These are phyloP conservation scores for Pachypanchax playfairii DNA, from an alignment of 2,113 vertebrate genomes.

Conservation along the genomic window DNA sequence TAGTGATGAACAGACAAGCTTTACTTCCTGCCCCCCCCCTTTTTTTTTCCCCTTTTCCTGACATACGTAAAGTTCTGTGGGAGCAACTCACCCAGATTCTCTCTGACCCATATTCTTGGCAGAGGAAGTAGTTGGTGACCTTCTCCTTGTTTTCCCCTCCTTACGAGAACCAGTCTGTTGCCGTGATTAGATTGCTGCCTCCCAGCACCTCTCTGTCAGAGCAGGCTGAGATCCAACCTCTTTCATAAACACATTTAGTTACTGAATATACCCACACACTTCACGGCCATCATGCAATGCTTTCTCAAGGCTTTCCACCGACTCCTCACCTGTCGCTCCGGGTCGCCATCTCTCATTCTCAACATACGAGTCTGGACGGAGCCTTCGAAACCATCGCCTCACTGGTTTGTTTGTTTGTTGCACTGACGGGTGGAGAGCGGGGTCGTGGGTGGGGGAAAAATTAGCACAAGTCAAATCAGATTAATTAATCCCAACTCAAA, in stretches of 20 bases:
- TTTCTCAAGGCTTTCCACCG: conserved; percentile 36
- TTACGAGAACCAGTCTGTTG: conserved; percentile 63
- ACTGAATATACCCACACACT: conserved; percentile 32
- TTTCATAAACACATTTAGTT: conserved; percentile 41
- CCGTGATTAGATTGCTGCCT: conserved; percentile 66
- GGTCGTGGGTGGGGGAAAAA: conserved; percentile 64
- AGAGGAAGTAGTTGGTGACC: conserved; percentile 66
- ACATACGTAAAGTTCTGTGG: conserved; percentile 37
- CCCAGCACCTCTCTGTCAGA: conserved; percentile 66
- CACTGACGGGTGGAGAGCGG: conserved; percentile 43
- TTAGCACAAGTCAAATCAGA: conserved; percentile 82
- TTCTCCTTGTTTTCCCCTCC: conserved; percentile 64
- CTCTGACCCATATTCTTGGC: conserved; percentile 70
- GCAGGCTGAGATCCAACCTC: conserved; percentile 55
- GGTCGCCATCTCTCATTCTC: conserved; percentile 46
- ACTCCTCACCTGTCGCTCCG: conserved; percentile 68
- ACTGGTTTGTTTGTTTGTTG: conserved; percentile 66
- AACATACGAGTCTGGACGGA: conserved; percentile 63
- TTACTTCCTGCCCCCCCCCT: conserved; percentile 4
- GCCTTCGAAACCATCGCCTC: conserved; percentile 42
- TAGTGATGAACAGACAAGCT: conserved; percentile 22
- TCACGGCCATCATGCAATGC: conserved; percentile 25
- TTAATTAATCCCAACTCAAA: conserved; percentile 78
- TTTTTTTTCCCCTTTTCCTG: conserved; percentile 12
- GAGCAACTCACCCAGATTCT: conserved; percentile 49